Evolutionary conservation across 2,888 invertebrate species (phyloP).

Genomic region (Temnothorax rugatulus): DNA sequence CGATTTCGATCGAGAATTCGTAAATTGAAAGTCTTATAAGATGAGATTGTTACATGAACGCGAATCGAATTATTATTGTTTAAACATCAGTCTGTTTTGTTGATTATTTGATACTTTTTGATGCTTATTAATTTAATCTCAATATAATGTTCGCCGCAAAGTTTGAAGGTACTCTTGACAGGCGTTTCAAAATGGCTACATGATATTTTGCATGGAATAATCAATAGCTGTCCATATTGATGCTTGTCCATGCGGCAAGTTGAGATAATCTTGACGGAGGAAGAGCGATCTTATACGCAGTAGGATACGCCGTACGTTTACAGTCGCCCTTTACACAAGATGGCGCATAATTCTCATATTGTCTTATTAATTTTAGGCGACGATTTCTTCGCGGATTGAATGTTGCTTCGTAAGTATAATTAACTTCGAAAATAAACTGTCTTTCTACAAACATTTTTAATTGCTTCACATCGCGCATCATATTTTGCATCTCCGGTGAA

Average conservation of each 20-base stretch:
- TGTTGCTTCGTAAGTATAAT: too few relatives aligned
- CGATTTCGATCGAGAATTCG: not conserved
- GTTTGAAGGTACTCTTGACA: not conserved
- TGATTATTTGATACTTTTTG: not conserved
- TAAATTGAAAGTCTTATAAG: not conserved
- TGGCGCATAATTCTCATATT: too few relatives aligned
- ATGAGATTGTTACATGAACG: not conserved
- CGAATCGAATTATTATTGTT: not conserved
- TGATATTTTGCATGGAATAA: constrained; percentile 4
- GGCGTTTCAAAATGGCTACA: not conserved
- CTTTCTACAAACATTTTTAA: too few relatives aligned
- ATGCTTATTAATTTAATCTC: not conserved
- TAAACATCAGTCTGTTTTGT: not conserved
- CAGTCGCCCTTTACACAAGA: not conserved
- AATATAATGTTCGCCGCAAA: not conserved
- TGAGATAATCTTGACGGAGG: not conserved
- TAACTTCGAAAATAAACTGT: too few relatives aligned
- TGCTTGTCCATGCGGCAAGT: not conserved
- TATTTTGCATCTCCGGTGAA: too few relatives aligned
- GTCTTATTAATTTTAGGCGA: too few relatives aligned
- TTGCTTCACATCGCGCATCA: too few relatives aligned
- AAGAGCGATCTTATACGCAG: not conserved
- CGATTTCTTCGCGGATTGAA: too few relatives aligned
- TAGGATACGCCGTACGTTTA: too few relatives aligned
- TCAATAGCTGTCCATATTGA: constrained; percentile 14